Base-by-base conservation (phyloP, 2,888 invertebrate species). In the Psylliodes chrysocephalus region DNA sequence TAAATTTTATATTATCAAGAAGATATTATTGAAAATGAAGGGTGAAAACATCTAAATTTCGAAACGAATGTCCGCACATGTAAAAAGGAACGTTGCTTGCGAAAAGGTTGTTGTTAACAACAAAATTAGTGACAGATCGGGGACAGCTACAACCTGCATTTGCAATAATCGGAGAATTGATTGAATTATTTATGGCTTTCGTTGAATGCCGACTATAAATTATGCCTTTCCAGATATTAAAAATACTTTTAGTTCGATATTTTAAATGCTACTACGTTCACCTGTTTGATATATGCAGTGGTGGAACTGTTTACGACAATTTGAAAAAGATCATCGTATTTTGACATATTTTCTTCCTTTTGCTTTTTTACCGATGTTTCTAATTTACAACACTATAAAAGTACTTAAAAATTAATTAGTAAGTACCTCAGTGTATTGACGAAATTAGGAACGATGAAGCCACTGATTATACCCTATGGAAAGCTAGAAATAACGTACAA, bases 121-220 rank as follows among this genome's bases (percentile, higher is more conserved):
- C 12, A 49, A 57, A 44, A 57, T 49, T 57, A 57, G n/a, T 40
- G 57, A 57, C 57, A 57, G 33, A 57, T 57, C 57, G 57, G 38
- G 57, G 57, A 57, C 57, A 49, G 57, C 17, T 49, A 38, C 40
- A 49, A 49, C 57, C 15, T 57, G 57, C 14, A 49, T 57, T 49
- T 49, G 57, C 57, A 57, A 57, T 44, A 49, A 47, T 22, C 15
- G 38, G 33, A 15, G 47, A 47, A 57, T 30, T 38, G 49, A 49
- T 57, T 57, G 49, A 49, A 57, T 57, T 49, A 47, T 56, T 56
- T 56, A 56, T 57, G 47, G 12, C 57, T 49, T 30, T 38, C 38
- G 15, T 38, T 47, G 38, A 19, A 57, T 57, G 19, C 28, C 30
- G 49, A 17, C 14, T 7, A 38, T 49, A 57, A 57, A 38, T 57